Evolutionary conservation across 2,113 vertebrate species (phyloP).

Genomic region (Etia nguti): DNA sequence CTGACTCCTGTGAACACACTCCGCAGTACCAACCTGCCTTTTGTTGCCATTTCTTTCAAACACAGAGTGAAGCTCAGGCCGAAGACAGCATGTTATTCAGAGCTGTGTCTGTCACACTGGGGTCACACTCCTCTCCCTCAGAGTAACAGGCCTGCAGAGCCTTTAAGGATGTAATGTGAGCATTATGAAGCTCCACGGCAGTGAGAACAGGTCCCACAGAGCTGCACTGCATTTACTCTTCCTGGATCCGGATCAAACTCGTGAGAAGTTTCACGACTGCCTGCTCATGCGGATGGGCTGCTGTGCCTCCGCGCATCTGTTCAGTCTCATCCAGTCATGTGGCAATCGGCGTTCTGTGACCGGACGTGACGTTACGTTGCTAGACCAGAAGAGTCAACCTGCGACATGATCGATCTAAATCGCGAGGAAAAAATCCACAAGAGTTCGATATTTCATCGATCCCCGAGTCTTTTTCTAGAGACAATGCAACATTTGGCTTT

Average conservation of each 20-base stretch:
- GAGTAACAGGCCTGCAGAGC: background rate
- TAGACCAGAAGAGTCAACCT: background rate
- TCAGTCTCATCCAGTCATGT: background rate
- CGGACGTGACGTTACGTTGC: background rate
- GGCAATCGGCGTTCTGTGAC: background rate
- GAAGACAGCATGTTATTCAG: background rate
- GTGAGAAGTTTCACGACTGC: too few relatives aligned
- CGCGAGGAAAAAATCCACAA: background rate
- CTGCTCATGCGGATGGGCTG: background rate
- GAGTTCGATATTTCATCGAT: background rate
- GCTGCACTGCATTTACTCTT: background rate
- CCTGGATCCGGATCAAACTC: background rate
- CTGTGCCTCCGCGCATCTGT: accelerated
- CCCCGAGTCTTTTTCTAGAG: background rate
- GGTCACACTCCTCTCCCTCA: background rate
- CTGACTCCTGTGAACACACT: background rate
- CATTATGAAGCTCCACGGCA: background rate
- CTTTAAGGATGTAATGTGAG: background rate
- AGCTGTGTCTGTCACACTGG: background rate
- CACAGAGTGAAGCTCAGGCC: background rate
- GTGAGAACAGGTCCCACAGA: background rate
- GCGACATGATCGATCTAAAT: background rate
- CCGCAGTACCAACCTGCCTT: background rate
- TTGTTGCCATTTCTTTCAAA: slow-evolving; percentile 18
- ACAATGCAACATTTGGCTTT: background rate